A percentile compares a stretch with the other conserved stretches of the same genome.
Evolutionary conservation across 2,888 invertebrate genomes (phyloP).

Genomic region (Brachypalpus laphriformis): DNA sequence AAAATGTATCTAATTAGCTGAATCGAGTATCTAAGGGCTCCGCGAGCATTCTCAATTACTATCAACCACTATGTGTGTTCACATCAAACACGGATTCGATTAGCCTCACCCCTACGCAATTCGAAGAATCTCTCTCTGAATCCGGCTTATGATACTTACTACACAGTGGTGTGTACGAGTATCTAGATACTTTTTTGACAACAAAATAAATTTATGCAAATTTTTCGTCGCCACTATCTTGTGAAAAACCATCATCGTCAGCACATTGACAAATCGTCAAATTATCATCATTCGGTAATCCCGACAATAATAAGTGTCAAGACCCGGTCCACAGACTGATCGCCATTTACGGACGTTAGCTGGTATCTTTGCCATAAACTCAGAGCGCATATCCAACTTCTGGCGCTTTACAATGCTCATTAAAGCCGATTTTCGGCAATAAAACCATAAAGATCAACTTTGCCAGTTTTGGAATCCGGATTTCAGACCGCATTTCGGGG

Average conservation of each 20-base stretch:
- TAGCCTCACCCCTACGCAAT: conserved; percentile 15
- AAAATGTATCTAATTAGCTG: conserved; percentile 34
- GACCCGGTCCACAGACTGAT: conserved; percentile 37
- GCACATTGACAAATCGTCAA: conserved; percentile 37
- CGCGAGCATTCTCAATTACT: conserved; percentile 25
- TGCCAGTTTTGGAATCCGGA: conserved; percentile 64
- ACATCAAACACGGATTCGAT: conserved; percentile 44
- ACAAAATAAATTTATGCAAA: conserved; percentile 56
- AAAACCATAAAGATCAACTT: conserved; percentile 20
- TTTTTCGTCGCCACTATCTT: conserved; percentile 22
- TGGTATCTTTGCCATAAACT: conserved; percentile 10
- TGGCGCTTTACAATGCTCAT: conserved; percentile 42
- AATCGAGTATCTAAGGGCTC: conserved; percentile 5
- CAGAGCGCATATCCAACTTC: conserved; percentile 3
- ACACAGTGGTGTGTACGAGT: too few relatives aligned
- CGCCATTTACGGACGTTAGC: conserved; percentile 46
- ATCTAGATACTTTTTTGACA: conserved; percentile 30
- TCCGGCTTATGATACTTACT: conserved; percentile 35
- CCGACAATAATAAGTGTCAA: conserved; percentile 36
- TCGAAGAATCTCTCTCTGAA: too few relatives aligned
- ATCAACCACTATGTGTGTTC: conserved; percentile 42
- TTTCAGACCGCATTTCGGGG: conserved; percentile 33
- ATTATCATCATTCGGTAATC: conserved; percentile 51
- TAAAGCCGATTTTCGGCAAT: conserved; percentile 29
- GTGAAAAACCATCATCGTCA: not conserved